A percentile compares a stretch with the other conserved stretches of the same genome.
Conservation (phyloP, 2,113 vertebrate genomes). For the Girardinichthys multiradiatus region DNA sequence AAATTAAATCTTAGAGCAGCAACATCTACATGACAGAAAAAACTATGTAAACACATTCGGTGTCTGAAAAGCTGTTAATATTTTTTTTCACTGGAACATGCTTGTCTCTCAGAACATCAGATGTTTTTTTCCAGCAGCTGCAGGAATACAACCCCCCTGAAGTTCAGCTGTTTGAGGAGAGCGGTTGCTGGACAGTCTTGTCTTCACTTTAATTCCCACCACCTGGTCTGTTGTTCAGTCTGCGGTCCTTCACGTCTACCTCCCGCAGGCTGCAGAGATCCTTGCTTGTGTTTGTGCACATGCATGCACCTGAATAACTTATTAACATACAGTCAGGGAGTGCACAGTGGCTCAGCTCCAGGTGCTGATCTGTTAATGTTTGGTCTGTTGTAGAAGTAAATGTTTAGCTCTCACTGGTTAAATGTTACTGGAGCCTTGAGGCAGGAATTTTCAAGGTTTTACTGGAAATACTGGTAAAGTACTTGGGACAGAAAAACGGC, state of each 20-base stretch:
- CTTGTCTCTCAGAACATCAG: slow-evolving; percentile 26
- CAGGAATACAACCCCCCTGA: slow-evolving; percentile 56
- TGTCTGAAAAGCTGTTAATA: not conserved
- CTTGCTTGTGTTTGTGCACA: slow-evolving; percentile 16
- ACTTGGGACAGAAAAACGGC: slow-evolving; percentile 6
- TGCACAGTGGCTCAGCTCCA: slow-evolving; percentile 49
- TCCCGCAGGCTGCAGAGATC: slow-evolving; percentile 60
- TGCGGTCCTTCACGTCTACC: slow-evolving; percentile 68
- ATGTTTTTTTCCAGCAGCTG: slow-evolving; percentile 64
- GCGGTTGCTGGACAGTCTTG: slow-evolving; percentile 66
- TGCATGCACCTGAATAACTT: slow-evolving; percentile 58
- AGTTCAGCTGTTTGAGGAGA: slow-evolving; percentile 67
- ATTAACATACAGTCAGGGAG: slow-evolving; percentile 69
- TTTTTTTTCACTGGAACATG: slow-evolving; percentile 11
- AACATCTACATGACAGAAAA: too few species aligned
- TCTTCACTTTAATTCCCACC: slow-evolving; percentile 72
- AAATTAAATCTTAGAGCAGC: too few species aligned
- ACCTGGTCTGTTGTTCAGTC: slow-evolving; percentile 71
- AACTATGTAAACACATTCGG: too few species aligned
- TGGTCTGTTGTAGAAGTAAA: slow-evolving; percentile 65
- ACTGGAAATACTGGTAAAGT: slow-evolving; percentile 38
- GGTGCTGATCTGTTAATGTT: slow-evolving; percentile 69
- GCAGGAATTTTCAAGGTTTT: slow-evolving; percentile 1
- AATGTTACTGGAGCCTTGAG: slow-evolving; percentile 49
- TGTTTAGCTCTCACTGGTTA: slow-evolving; percentile 74